Evolutionary conservation across 2,888 invertebrate species (phyloP).

Genomic region (Troides helena): DNA sequence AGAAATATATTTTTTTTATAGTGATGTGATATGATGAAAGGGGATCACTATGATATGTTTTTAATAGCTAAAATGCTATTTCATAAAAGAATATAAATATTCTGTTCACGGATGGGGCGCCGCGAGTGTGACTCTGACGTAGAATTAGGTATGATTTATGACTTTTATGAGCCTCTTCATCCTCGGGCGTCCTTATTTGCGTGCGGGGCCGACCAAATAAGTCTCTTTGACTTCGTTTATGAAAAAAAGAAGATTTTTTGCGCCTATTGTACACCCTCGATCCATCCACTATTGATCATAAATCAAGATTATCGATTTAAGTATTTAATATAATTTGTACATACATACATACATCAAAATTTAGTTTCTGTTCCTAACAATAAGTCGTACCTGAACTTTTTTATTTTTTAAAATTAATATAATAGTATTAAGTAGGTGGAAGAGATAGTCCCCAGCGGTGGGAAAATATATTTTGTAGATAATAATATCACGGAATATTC

Average conservation of each 20-base stretch:
- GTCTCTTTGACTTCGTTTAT: conserved; percentile 14
- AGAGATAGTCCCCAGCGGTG: too few species aligned
- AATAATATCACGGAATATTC: too few species aligned
- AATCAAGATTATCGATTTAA: conserved; percentile 7
- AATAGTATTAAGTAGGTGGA: too few species aligned
- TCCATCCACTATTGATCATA: conserved; percentile 18
- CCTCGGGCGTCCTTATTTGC: conserved; percentile 56
- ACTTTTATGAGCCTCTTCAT: conserved; percentile 62
- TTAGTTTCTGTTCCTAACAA: too few species aligned
- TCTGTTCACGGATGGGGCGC: conserved; percentile 63
- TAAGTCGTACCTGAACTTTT: too few species aligned
- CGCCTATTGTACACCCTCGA: conserved; percentile 2
- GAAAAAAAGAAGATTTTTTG: conserved; percentile 16
- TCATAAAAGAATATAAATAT: conserved; percentile 54
- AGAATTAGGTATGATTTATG: conserved; percentile 75
- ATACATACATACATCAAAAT: neutral
- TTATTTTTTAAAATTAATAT: too few species aligned
- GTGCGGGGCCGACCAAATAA: conserved; percentile 40
- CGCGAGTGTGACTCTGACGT: conserved; percentile 53
- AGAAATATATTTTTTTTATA: too few species aligned
- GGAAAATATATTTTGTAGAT: too few species aligned
- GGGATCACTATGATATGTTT: conserved; percentile 5
- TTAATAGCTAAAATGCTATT: conserved; percentile 27
- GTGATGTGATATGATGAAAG: neutral
- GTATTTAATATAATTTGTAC: neutral